phyloP scores from a whole-genome alignment of 2,888 invertebrate species.

The Perizoma flavofasciatum region DNA sequence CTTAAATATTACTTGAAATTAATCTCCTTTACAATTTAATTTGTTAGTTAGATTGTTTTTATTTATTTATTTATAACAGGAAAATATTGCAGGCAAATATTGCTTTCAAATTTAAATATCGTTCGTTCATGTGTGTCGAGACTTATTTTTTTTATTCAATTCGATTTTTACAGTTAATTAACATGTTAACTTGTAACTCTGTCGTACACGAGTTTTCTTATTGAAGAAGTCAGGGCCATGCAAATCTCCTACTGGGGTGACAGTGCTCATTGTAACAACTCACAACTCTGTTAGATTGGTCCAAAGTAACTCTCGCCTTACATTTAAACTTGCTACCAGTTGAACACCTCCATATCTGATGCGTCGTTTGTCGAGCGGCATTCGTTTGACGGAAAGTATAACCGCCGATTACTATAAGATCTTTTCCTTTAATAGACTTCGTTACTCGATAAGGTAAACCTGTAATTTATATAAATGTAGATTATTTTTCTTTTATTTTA shows the following conservation, averaged over 20 bases:
- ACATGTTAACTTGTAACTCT: too few relatives aligned
- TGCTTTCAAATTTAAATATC: too few relatives aligned
- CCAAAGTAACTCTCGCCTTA: slow-evolving; percentile 44
- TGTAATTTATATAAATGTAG: slow-evolving; percentile 6
- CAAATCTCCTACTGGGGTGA: slow-evolving; percentile 32
- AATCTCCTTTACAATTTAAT: too few relatives aligned
- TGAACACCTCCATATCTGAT: slow-evolving; percentile 22
- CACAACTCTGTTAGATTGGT: slow-evolving; percentile 30
- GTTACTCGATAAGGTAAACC: slow-evolving; percentile 13
- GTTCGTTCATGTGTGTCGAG: too few relatives aligned
- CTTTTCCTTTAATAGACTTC: slow-evolving; percentile 22
- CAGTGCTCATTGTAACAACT: slow-evolving; percentile 37
- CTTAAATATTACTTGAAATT: too few relatives aligned
- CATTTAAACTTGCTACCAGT: slow-evolving; percentile 32
- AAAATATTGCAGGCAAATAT: too few relatives aligned
- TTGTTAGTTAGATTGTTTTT: too few relatives aligned
- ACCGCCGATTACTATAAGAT: slow-evolving; percentile 25
- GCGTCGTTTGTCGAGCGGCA: background rate
- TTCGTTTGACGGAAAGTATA: slow-evolving; percentile 11
- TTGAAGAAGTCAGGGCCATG: background rate
- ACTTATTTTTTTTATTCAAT: too few relatives aligned
- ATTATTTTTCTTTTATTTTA: slow-evolving; percentile 6
- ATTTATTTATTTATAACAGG: too few relatives aligned
- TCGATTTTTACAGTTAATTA: too few relatives aligned
- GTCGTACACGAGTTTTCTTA: too few relatives aligned